Evolutionary conservation across 2,113 vertebrate genomes (phyloP), one percentile per base, ranked within the genome.

Genomic region (human): DNA sequence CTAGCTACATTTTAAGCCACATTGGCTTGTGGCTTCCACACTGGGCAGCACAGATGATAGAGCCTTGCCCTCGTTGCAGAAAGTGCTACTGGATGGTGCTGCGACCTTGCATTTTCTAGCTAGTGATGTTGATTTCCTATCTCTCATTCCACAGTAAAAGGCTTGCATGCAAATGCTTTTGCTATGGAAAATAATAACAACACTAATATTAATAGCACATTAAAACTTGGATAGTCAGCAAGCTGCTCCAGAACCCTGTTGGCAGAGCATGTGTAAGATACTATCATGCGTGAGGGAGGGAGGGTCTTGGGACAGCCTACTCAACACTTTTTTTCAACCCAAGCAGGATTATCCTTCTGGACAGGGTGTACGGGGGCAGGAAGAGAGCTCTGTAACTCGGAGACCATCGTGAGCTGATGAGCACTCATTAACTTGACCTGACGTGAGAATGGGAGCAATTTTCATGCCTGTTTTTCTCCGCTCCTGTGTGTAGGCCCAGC

Each of bases 311-410:
- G 70, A 18, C 27, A 0, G 25, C 11, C 8, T 10, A 27, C 55
- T 78, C 45, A 35, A 3, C 30, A 13, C 45, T 23, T 84, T 52
- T 38, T 16, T 50, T 52, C 18, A 25, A 30, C 8, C 18, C 70
- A 10, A 5, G 10, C 52, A 5, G 38, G 27, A 9, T 2, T 13
- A 0, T 35, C 35, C 14, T 4, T 13, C 38, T 40, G 45, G 64
- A 50, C 3, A 1, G 16, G n/a, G 45, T 1, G 48, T 75, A 10
- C 0, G 38, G 32, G 1, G 32, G 1, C 1, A 30, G n/a, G 22
- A 35, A 20, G 43, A 13, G 0, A 22, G 17, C 30, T 40, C 43
- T 35, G 45, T 25, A 8, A 0, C 38, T 13, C 80, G 2, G 43
- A 72, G 52, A 61, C 35, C 27, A 0, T 14, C 0, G 0, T 55